phyloP scores from a whole-genome alignment of 2,797 vertebrate genomes.

The Myripristis murdjan region DNA sequence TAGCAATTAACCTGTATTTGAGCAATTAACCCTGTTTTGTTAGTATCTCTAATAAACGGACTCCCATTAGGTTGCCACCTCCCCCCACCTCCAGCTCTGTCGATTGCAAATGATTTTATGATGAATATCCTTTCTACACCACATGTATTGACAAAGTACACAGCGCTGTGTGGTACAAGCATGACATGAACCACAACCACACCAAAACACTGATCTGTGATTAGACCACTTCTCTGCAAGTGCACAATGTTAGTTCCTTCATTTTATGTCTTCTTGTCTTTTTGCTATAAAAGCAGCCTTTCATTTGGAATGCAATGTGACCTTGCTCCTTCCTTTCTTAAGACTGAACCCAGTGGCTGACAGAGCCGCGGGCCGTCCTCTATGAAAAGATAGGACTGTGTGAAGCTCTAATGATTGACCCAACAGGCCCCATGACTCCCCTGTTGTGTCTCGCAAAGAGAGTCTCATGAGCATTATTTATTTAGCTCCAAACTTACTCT shows the following conservation, averaged over 20 bases:
- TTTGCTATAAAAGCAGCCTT: constrained; percentile 60
- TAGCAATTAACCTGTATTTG: constrained; percentile 75
- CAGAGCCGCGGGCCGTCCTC: constrained; percentile 63
- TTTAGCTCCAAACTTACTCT: constrained; percentile 66
- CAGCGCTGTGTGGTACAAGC: not conserved
- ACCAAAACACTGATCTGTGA: constrained; percentile 48
- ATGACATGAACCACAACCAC: constrained; percentile 23
- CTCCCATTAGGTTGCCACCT: constrained; percentile 34
- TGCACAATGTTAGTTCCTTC: constrained; percentile 40
- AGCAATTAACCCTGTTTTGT: constrained; percentile 71
- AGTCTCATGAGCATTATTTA: constrained; percentile 76
- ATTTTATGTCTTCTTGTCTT: constrained; percentile 30
- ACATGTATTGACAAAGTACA: constrained; percentile 2
- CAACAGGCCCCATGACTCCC: constrained; percentile 73
- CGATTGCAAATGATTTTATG: constrained; percentile 7
- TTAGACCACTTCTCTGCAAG: constrained; percentile 15
- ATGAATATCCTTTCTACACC: constrained; percentile 22
- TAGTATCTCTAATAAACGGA: constrained; percentile 57
- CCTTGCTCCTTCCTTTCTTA: constrained; percentile 57
- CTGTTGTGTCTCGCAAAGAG: constrained; percentile 65
- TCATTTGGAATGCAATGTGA: constrained; percentile 68
- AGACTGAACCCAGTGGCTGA: constrained; percentile 60
- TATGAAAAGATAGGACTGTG: constrained; percentile 81
- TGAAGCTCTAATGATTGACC: constrained; percentile 60
- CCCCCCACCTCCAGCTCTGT: constrained; percentile 12